Percentiles rank a stretch among this genome's conserved stretches.
Evolutionary conservation across 2,888 invertebrate species (phyloP).

Genomic region (Rugalucina vietnamica): DNA sequence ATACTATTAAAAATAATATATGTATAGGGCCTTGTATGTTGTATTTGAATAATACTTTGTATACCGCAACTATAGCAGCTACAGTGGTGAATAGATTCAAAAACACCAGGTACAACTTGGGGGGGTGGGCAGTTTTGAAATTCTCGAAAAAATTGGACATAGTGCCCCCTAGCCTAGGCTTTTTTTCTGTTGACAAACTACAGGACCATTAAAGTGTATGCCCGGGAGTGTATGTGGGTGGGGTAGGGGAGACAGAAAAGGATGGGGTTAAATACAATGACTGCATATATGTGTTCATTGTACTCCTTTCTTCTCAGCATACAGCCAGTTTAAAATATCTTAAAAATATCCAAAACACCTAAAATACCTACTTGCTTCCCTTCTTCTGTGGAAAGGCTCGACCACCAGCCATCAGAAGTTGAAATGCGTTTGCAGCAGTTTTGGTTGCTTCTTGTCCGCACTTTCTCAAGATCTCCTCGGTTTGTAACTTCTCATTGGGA

Average conservation of each 20-base stretch:
- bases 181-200: too few species aligned
- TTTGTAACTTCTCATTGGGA: neutral
- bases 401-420: slow-evolving; percentile 4
- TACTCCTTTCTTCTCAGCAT: neutral
- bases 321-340: neutral
- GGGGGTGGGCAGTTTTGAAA: too few species aligned
- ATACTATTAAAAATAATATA: too few species aligned
- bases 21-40: too few species aligned
- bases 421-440: neutral
- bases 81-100: too few species aligned
- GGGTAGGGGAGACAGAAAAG: neutral
- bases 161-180: too few species aligned
- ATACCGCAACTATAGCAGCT: too few species aligned
- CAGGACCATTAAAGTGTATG: too few species aligned
- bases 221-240: neutral
- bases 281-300: neutral
- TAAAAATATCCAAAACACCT: too few species aligned
- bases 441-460: slow-evolving; percentile 5
- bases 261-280: neutral
- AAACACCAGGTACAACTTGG: too few species aligned
- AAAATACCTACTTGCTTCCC: neutral
- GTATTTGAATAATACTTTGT: too few species aligned
- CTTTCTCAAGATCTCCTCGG: neutral
- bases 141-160: too few species aligned
- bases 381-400: neutral